Conservation (phyloP, 2,888 invertebrate species). For the Drosophila neutralis region DNA sequence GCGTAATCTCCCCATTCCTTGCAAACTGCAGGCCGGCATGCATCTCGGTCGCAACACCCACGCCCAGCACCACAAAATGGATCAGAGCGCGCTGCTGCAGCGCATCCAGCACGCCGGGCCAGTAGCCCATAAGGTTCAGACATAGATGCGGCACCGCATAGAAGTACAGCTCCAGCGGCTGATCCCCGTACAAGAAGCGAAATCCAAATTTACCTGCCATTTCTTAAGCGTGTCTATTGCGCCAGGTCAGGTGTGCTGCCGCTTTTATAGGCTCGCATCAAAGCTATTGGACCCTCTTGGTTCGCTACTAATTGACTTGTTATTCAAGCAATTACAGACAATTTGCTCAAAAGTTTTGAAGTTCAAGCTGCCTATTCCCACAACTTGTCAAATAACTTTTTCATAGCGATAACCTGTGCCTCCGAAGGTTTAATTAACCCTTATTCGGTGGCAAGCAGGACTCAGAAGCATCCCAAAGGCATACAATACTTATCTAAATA, state of each 20-base stretch:
- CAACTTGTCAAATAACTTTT: constrained; percentile 20
- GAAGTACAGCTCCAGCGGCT: constrained; percentile 61
- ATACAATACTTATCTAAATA: background rate
- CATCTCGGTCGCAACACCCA: constrained; percentile 74
- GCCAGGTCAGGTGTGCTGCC: background rate
- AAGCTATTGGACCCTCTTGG: background rate
- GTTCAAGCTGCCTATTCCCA: constrained; percentile 41
- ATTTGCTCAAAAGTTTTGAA: constrained; percentile 30
- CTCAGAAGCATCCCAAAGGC: background rate
- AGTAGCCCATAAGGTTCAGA: constrained; percentile 69
- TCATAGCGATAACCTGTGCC: background rate
- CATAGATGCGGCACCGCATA: constrained; percentile 71
- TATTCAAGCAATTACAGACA: constrained; percentile 31
- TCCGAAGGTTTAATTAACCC: background rate
- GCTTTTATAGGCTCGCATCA: constrained; percentile 8
- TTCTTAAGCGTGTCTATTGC: background rate
- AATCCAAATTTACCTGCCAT: constrained; percentile 36
- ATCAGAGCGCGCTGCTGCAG: constrained; percentile 27
- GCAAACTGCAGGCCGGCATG: constrained; percentile 64
- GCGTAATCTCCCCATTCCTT: constrained; percentile 31
- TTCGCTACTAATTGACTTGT: constrained; percentile 58
- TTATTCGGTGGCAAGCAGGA: background rate
- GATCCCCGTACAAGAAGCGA: constrained; percentile 53
- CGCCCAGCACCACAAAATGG: constrained; percentile 63
- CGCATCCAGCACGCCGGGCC: constrained; percentile 47